Evolutionary conservation across 2,113 vertebrate species (phyloP), one percentile per base, ranked within the genome.

Genomic region (Polypterus senegalus): DNA sequence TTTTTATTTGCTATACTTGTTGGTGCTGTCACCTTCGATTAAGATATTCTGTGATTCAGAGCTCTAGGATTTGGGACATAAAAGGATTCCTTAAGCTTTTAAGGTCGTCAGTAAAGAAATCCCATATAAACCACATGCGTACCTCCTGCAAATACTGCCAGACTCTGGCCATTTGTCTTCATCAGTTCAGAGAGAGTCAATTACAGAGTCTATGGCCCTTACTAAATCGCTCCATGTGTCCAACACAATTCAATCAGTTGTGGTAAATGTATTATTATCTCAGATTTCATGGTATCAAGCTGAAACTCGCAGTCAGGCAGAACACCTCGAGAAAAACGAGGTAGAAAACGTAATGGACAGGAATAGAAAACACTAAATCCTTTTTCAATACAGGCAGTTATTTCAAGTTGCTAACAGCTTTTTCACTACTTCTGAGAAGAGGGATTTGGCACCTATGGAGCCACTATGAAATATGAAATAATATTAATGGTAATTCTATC

Each of bases 161-260:
- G 6, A 57, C 10, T 46, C 49, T 46, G 11, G 46, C 56, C 57
- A 66, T 62, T 62, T 45, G 55, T 66, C 60, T 66, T 54, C 61
- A 66, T 66, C 60, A 54, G 56, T 58, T 66, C 60, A n/a, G 54
- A 7, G 45, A 66, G 49, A 62, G 61, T 62, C 55, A 66, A 62
- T 66, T 58, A 66, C 56, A 62, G 65, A 48, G 58, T 57, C 61
- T 48, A 59, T 53, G 57, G 65, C 61, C 49, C 61, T 8, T 59
- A 66, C 61, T 66, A 66, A 66, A 62, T 62, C 61, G 56, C 65
- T 62, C 61, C 55, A 62, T 62, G 61, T 66, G 65, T 62, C 61
- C 57, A 57, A 62, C 65, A 54, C 65, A 59, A 66, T 66, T 62
- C 60, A 66, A 66, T 66, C 61, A 61, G 56, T 54, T 48, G 49